Evolutionary conservation across 2,888 invertebrate species (phyloP).

Genomic region (Callinectes sapidus): DNA sequence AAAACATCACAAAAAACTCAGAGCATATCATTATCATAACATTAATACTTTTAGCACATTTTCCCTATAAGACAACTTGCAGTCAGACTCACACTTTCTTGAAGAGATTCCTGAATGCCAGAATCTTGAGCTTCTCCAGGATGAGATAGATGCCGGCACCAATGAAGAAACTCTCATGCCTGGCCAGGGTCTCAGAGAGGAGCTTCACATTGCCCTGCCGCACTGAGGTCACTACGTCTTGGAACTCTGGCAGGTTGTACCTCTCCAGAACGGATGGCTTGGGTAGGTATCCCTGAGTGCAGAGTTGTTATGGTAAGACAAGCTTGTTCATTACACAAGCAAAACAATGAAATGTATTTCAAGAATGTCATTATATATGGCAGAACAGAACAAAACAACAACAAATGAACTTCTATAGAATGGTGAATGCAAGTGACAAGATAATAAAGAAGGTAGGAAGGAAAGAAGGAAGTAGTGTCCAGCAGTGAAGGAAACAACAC

Average conservation of each 20-base stretch:
- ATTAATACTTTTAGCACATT: not conserved
- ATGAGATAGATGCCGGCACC: conserved; percentile 97
- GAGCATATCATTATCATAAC: not conserved
- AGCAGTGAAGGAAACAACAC: conserved; percentile 1
- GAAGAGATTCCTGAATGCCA: conserved; percentile 96
- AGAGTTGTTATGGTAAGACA: not conserved
- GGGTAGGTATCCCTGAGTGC: conserved; percentile 90
- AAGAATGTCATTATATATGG: not conserved
- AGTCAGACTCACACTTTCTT: conserved; percentile 85
- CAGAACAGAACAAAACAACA: not conserved
- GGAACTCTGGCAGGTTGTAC: conserved; percentile 93
- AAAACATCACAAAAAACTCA: not conserved
- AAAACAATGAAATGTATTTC: not conserved
- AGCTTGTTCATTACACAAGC: not conserved
- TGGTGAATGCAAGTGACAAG: not conserved
- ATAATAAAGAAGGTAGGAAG: not conserved
- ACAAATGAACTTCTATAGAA: not conserved
- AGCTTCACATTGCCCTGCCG: conserved; percentile 91
- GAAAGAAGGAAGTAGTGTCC: not conserved
- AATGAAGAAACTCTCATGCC: conserved; percentile 94
- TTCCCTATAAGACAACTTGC: not conserved
- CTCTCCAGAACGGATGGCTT: conserved; percentile 86
- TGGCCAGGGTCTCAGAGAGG: conserved; percentile 89
- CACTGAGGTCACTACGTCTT: conserved; percentile 90
- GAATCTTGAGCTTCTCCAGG: conserved; percentile 95